Conservation (phyloP, 2,797 vertebrate genomes). For the Hoplostethus mediterraneus region DNA sequence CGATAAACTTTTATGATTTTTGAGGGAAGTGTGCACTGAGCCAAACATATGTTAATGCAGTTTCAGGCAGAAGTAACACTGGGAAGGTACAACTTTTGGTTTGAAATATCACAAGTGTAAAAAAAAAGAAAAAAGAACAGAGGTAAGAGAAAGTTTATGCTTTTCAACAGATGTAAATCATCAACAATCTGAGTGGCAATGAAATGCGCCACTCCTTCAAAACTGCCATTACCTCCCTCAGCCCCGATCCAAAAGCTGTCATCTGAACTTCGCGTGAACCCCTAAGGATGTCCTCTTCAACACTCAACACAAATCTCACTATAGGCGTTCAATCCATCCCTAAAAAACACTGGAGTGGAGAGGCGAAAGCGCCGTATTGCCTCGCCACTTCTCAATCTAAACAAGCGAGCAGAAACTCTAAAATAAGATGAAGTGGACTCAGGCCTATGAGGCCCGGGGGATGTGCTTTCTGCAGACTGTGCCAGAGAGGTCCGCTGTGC, state of each 20-base stretch:
- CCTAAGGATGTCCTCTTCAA: slow-evolving; percentile 1
- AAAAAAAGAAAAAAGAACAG: no score
- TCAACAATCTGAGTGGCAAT: not conserved
- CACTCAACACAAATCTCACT: slow-evolving; percentile 20
- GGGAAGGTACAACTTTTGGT: no score
- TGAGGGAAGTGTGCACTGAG: not conserved
- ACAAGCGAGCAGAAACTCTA: slow-evolving; percentile 45
- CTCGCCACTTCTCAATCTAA: slow-evolving; percentile 20
- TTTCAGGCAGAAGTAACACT: not conserved
- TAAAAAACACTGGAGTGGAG: slow-evolving; percentile 22
- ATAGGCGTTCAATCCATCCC: slow-evolving; percentile 27
- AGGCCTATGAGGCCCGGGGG: slow-evolving; percentile 43
- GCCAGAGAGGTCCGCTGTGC: slow-evolving; percentile 57
- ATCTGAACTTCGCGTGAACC: slow-evolving; percentile 45
- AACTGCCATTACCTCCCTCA: slow-evolving; percentile 1
- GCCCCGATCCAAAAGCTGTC: not conserved
- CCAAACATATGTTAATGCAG: not conserved
- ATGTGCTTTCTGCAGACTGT: slow-evolving; percentile 41
- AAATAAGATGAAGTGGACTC: slow-evolving; percentile 37
- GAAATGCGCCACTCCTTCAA: not conserved
- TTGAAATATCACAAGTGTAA: no score
- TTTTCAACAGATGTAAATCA: slow-evolving; percentile 19
- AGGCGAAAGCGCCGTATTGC: slow-evolving; percentile 11
- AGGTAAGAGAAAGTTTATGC: slow-evolving; percentile 1
- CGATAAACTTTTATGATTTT: not conserved